Evolutionary conservation across 2,888 invertebrate genomes (phyloP), one percentile per base, ranked within the genome.

Genomic region (Tetropium fuscum): DNA sequence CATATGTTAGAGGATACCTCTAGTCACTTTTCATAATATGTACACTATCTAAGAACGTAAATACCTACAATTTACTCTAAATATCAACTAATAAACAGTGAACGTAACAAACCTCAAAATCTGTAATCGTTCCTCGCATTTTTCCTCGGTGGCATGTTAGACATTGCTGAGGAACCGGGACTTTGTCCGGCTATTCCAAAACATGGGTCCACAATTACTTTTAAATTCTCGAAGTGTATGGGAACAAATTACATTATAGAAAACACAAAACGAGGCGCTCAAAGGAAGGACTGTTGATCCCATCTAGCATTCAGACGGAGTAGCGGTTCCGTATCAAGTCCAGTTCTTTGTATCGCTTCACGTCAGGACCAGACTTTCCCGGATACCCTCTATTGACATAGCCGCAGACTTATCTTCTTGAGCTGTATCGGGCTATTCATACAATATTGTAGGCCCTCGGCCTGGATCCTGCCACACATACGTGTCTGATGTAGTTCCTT

Each of bases 281-380:
- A 77, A 78, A 77, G 76, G 74, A 54, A 72, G 70, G 71, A 67
- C 72, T 69, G 73, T 66, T 73, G 74, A 78, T 78, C 76, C 72
- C 74, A 77, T 78, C 77, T 74, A 61, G 75, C 71, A 78, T 78
- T 78, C 78, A 75, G 74, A 45, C 63, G 70, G 74, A 75, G 76
- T 77, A 72, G 72, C 69, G 69, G 70, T 73, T 70, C 71, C 70
- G 75, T 75, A 76, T 74, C 76, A 74, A 71, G 74, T 70, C 71
- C 67, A 70, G 64, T 58, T 71, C 74, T 77, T 74, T 76, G 76
- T 76, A 75, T 69, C 70, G 65, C 68, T 67, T n/a, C 71, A 71
- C 70, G 74, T 75, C 73, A 69, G 73, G 70, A 66, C 66, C 72
- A 74, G 71, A 68, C 71, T 72, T 74, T 74, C 68, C 74, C 72